Base-by-base conservation (phyloP, 2,113 vertebrate genomes). In the Heteronetta atricapilla region DNA sequence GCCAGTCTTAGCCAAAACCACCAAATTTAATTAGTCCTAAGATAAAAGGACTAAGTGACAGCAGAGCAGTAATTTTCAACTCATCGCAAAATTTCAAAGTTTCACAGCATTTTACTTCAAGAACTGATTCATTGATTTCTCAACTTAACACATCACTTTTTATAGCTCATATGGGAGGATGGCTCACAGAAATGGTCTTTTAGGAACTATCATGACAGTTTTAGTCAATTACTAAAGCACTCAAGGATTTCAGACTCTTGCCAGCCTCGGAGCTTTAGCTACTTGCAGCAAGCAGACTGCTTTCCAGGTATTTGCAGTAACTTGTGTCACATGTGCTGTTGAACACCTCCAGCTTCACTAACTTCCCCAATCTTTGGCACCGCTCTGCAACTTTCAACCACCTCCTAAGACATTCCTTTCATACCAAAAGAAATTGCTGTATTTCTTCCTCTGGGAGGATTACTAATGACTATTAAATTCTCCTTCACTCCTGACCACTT, bases 321-420 rank as follows among this genome's bases (percentile, higher is more conserved):
- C 56, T 26, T 64, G 26, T 50, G 60, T 68, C 90, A 84, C 38
- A 56, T 88, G 78, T 68, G 60, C 60, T 42, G 50, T 28, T 70
- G 42, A 91, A 82, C 72, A 88, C 66, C 75, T 78, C 52, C 82
- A 90, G 62, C 26, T 92, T 90, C 80, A 82, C 76, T 29, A 38
- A 59, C 31, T 42, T 91, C 44, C 58, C 53, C 33, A 38, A 13
- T 46, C 72, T 67, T 59, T 69, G 55, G 75, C 78, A 93, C 89
- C 87, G 72, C 70, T 75, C 70, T 77, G 87, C 79, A 95, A 90
- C 68, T 88, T 93, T 77, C 82, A 95, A 88, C 66, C 58, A 75
- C 88, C 80, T 94, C 93, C 94, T 92, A 95, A 94, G 53, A 78
- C 94, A 95, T 96, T 96, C 94, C 83, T 95, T 90, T 94, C 93